A percentile compares a stretch with the other conserved stretches of the same genome.
Conservation (phyloP, 2,113 vertebrate genomes). For the Zosterops japonicus region DNA sequence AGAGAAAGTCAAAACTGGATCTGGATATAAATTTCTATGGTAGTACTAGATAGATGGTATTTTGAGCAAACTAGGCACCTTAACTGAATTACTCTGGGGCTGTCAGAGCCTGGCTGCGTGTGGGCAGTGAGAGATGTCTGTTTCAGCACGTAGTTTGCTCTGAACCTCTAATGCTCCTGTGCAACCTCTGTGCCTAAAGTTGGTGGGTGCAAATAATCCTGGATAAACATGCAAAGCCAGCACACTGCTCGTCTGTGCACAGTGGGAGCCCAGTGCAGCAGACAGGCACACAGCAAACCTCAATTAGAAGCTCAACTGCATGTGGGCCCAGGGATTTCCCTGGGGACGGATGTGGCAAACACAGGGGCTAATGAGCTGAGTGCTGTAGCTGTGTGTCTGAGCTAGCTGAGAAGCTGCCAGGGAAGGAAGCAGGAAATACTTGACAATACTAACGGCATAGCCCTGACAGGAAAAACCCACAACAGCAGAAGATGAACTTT, state of each 20-base stretch:
- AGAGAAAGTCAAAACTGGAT: background rate
- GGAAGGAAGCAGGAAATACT: conserved; percentile 49
- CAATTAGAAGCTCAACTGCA: background rate
- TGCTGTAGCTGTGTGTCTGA: background rate
- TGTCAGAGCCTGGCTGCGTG: fast-evolving
- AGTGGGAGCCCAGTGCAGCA: background rate
- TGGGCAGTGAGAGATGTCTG: fast-evolving
- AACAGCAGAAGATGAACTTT: conserved; percentile 5
- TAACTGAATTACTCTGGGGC: background rate
- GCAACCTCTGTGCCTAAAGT: background rate
- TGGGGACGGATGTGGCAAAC: conserved; percentile 57
- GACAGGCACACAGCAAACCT: background rate
- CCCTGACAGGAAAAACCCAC: background rate
- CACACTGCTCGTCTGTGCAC: background rate
- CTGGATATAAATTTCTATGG: background rate
- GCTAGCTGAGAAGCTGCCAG: background rate
- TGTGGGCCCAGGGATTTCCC: conserved; percentile 55
- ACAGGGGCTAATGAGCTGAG: background rate
- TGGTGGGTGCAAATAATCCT: background rate
- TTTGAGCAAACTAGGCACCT: background rate
- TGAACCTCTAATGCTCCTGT: background rate
- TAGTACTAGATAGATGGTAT: background rate
- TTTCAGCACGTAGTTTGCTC: background rate
- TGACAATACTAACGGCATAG: conserved; percentile 5
- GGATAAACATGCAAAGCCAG: background rate